A percentile compares a stretch with the other conserved stretches of the same genome.
phyloP scores from a whole-genome alignment of 35 echinoderm and acorn worm species.

The Stichopus chloronotus region DNA sequence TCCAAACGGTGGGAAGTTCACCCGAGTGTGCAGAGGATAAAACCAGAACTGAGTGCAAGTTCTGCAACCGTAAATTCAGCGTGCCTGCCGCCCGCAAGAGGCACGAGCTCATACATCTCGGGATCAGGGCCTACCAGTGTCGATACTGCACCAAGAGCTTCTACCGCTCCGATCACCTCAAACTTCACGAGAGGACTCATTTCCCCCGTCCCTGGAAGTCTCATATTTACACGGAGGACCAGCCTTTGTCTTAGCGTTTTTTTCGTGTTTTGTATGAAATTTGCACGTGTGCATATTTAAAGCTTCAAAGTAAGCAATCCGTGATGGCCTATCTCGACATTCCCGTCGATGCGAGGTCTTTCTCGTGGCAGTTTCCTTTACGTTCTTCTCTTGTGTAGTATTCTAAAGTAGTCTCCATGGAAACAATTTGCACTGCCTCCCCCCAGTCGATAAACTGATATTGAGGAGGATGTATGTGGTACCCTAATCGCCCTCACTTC shows the following conservation, averaged over 20 bases:
- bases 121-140: slow-evolving; percentile 43
- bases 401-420: no score
- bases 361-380: no score
- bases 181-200: slow-evolving; percentile 23
- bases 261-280: no score
- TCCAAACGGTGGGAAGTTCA: background rate
- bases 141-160: slow-evolving; percentile 45
- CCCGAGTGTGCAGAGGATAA: background rate
- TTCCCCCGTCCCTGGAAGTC: slow-evolving; percentile 19
- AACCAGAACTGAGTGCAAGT: slow-evolving; percentile 29
- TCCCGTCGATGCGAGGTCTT: no score
- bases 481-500: no score
- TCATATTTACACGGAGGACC: slow-evolving; percentile 13
- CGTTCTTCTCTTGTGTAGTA: no score
- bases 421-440: no score
- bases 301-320: no score
- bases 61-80: slow-evolving; percentile 44
- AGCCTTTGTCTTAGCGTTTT: background rate
- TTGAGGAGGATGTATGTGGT: no score
- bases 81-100: slow-evolving; percentile 20
- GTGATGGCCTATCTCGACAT: no score
- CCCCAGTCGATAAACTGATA: no score
- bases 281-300: no score
- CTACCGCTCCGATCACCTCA: slow-evolving; percentile 38
- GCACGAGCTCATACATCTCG: slow-evolving; percentile 46